Percentiles rank a stretch among this genome's conserved stretches.
These are phyloP conservation scores for Drosophila mimetica DNA, from an alignment of 2,888 invertebrate species.

Conservation along the genomic window DNA sequence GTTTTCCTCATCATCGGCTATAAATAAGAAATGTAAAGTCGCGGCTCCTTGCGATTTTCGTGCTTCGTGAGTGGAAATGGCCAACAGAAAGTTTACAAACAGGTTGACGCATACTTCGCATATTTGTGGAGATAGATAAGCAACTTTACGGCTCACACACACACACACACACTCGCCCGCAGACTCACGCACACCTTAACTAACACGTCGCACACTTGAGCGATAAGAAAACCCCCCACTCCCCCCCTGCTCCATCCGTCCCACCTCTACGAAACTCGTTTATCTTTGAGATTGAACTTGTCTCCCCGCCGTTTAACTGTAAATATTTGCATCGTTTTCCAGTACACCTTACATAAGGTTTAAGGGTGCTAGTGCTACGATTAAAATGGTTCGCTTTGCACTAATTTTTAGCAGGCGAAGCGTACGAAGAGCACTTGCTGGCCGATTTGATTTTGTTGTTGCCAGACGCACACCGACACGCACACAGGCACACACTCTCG, in stretches of 20 bases:
- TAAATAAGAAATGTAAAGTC: constrained; percentile 9
- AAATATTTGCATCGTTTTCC: constrained; percentile 69
- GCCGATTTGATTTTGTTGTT: constrained; percentile 46
- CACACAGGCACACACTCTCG: constrained; percentile 15
- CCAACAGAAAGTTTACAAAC: constrained; percentile 75
- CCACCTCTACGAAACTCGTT: constrained; percentile 61
- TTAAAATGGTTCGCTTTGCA: constrained; percentile 70
- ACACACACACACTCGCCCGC: constrained; percentile 13
- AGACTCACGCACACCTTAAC: constrained; percentile 5
- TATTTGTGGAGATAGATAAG: constrained; percentile 78
- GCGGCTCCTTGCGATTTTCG: constrained; percentile 59
- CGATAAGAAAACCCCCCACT: constrained; percentile 25
- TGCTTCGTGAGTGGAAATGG: constrained; percentile 64
- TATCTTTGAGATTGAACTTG: constrained; percentile 74
- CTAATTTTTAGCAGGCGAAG: constrained; percentile 72
- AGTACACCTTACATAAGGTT: constrained; percentile 61
- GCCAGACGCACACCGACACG: constrained; percentile 47
- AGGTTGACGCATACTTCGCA: constrained; percentile 80
- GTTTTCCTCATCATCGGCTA: constrained; percentile 38
- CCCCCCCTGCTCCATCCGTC: neutral
- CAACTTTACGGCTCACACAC: constrained; percentile 44
- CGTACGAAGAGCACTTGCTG: constrained; percentile 69
- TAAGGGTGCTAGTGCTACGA: constrained; percentile 6
- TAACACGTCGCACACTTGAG: constrained; percentile 33
- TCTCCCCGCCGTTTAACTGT: constrained; percentile 44